Percentiles rank a stretch among this genome's conserved stretches.
These are phyloP conservation scores for Phocoena sinus DNA, from an alignment of 2,113 vertebrate genomes.

Conservation along the genomic window DNA sequence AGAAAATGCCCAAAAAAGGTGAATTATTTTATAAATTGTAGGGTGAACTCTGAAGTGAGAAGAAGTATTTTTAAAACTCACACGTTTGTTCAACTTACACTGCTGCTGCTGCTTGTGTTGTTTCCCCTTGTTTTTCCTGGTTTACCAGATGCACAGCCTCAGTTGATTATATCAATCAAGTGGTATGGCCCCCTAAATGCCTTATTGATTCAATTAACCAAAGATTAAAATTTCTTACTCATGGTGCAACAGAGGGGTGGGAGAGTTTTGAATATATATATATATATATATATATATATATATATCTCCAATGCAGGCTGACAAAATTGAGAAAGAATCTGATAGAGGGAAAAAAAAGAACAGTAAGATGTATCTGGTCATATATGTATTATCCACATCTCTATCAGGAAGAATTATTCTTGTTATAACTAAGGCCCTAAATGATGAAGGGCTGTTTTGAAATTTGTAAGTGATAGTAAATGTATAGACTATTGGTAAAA, in stretches of 20 bases:
- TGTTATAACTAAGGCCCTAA: not conserved
- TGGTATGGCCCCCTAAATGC: constrained; percentile 17
- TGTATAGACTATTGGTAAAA: not conserved
- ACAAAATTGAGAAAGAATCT: not conserved
- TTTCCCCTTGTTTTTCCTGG: not conserved
- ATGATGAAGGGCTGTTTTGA: not conserved
- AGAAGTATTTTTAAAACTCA: not conserved
- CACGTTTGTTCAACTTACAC: constrained; percentile 18
- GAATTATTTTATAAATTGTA: constrained; percentile 4
- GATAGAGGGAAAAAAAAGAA: not conserved
- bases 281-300: not conserved
- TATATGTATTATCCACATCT: not conserved
- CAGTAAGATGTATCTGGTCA: not conserved
- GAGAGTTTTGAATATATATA: not conserved
- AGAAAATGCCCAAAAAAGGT: not conserved
- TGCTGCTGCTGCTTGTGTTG: not conserved
- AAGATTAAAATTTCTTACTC: constrained; percentile 13
- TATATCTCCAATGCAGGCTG: constrained; percentile 36
- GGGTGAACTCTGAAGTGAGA: constrained; percentile 4
- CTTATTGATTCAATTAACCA: constrained; percentile 64
- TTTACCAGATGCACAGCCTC: constrained; percentile 49
- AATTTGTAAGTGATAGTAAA: not conserved
- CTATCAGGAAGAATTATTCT: not conserved
- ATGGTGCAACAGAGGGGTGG: not conserved
- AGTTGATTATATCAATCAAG: constrained; percentile 34